These are phyloP conservation scores for Melanostoma scalare DNA, from an alignment of 2,888 invertebrate genomes.

Conservation along the genomic window DNA sequence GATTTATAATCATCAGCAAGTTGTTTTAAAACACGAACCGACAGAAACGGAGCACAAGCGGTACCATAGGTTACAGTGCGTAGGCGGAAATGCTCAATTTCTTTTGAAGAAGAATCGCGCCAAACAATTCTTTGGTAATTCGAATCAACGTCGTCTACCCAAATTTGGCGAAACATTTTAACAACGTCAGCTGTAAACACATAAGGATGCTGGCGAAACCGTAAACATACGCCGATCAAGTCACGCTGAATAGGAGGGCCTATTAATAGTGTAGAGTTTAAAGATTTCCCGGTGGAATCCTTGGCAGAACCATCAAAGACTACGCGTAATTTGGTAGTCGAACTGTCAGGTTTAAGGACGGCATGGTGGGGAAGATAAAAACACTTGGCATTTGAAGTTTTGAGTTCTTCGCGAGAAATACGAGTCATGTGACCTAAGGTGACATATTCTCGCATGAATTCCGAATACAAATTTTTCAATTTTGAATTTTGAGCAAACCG, in stretches of 20 bases:
- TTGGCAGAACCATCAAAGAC: constrained; percentile 59
- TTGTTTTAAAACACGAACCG: constrained; percentile 14
- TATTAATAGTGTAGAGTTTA: constrained; percentile 44
- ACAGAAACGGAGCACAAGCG: constrained; percentile 34
- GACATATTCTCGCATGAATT: constrained; percentile 43
- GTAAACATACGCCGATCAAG: constrained; percentile 57
- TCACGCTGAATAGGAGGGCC: constrained; percentile 55
- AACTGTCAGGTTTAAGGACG: constrained; percentile 60
- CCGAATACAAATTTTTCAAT: neutral
- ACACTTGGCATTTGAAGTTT: neutral
- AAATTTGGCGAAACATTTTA: constrained; percentile 54
- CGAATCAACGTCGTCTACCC: constrained; percentile 28
- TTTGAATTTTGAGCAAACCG: constrained; percentile 20
- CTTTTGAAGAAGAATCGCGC: constrained; percentile 26
- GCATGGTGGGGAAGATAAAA: constrained; percentile 72
- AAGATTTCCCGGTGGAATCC: constrained; percentile 34
- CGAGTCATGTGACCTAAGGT: constrained; percentile 29
- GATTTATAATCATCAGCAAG: constrained; percentile 11
- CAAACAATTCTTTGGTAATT: constrained; percentile 48
- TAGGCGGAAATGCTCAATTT: constrained; percentile 37
- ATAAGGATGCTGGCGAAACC: constrained; percentile 63
- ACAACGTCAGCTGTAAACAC: constrained; percentile 33
- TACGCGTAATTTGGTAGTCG: neutral
- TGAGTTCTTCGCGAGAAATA: constrained; percentile 17
- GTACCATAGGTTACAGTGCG: constrained; percentile 40